Percentiles rank a stretch among this genome's conserved stretches.
Evolutionary conservation across 1,140 invertebrate species (phyloP).

Genomic region (Himalopsyche phryganea): DNA sequence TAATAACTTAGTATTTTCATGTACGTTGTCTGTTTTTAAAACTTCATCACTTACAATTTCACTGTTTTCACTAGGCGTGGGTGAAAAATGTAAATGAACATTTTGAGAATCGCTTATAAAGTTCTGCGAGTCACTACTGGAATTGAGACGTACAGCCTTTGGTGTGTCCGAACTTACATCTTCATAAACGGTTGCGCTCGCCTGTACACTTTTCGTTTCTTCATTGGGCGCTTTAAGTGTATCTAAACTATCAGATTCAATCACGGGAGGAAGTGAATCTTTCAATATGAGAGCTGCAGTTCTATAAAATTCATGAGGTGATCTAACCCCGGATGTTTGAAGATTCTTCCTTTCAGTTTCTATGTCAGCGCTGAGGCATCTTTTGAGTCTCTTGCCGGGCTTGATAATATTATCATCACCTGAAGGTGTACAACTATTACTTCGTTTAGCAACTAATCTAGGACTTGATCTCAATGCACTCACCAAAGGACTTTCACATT

Average conservation of each 20-base stretch:
- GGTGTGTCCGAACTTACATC: too few relatives aligned
- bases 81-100: constrained; percentile 18
- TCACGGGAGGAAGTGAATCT: too few relatives aligned
- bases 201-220: too few relatives aligned
- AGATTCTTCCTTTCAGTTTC: constrained; percentile 4
- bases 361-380: constrained; percentile 16
- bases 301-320: too few relatives aligned
- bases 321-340: neutral
- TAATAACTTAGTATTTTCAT: neutral
- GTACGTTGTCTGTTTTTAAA: neutral
- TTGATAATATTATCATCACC: neutral
- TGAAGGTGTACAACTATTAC: constrained; percentile 5
- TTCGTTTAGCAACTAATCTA: constrained; percentile 12
- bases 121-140: too few relatives aligned
- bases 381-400: constrained; percentile 8
- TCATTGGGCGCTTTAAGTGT: too few relatives aligned
- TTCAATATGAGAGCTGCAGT: too few relatives aligned
- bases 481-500: neutral
- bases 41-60: constrained; percentile 7
- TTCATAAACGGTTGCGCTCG: too few relatives aligned
- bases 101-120: constrained; percentile 23
- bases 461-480: constrained; percentile 1
- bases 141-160: too few relatives aligned
- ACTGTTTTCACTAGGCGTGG: constrained; percentile 1
- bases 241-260: too few relatives aligned